Percentiles rank a stretch among this genome's conserved stretches.
Evolutionary conservation across 2,113 vertebrate species (phyloP).

Genomic region (Callipepla squamata): DNA sequence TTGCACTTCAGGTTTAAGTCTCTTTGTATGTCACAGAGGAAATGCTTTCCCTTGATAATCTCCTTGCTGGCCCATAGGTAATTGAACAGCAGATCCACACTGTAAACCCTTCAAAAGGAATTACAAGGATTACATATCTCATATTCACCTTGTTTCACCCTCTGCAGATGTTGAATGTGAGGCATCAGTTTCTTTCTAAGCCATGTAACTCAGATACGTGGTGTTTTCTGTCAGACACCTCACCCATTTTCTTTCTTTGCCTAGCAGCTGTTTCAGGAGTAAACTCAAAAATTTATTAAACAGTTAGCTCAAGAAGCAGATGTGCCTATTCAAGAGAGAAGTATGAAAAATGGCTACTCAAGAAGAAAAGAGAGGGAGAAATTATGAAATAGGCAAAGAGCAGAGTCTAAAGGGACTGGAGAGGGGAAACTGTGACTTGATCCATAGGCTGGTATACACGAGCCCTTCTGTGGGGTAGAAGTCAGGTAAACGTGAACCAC

Average conservation of each 20-base stretch:
- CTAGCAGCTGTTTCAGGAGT: background rate
- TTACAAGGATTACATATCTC: conserved; percentile 65
- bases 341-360: background rate
- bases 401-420: background rate
- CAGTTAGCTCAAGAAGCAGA: background rate
- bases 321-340: background rate
- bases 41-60: conserved; percentile 49
- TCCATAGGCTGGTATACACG: background rate
- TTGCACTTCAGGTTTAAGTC: conserved; percentile 18
- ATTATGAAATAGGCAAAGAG: background rate
- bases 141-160: conserved; percentile 49
- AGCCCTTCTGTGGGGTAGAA: background rate
- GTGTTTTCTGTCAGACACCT: background rate
- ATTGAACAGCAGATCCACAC: conserved; percentile 58
- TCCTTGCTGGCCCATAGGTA: conserved; percentile 50
- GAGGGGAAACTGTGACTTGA: background rate
- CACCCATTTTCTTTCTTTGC: background rate
- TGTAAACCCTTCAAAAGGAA: conserved; percentile 64
- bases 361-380: background rate
- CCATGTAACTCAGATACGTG: background rate
- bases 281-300: background rate
- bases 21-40: conserved; percentile 27
- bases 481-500: background rate
- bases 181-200: background rate
- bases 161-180: conserved; percentile 19